Conservation (phyloP, 2,113 vertebrate species). For the Hystrix brachyura region DNA sequence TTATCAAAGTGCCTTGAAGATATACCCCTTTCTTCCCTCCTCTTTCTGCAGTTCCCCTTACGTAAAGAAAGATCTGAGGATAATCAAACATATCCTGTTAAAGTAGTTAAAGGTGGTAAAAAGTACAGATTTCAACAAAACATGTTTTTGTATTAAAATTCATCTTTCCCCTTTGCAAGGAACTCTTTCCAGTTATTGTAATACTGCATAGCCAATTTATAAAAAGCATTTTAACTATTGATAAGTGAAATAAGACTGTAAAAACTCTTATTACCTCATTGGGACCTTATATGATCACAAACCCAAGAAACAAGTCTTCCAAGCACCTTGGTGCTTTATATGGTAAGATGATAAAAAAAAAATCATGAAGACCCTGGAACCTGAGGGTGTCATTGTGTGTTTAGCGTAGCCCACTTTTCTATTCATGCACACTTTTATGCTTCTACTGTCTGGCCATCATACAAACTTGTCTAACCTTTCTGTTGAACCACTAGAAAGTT, state of each 20-base stretch:
- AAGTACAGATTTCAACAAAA: neutral
- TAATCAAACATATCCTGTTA: neutral
- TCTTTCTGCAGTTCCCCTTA: neutral
- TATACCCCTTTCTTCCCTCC: neutral
- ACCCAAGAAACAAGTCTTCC: constrained; percentile 18
- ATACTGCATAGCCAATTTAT: neutral
- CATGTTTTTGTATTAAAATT: constrained; percentile 36
- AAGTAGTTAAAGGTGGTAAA: neutral
- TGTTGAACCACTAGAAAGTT: no score
- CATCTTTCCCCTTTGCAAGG: constrained; percentile 61
- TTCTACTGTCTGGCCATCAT: neutral
- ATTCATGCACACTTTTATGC: neutral
- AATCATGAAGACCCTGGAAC: constrained; percentile 43
- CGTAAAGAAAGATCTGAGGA: neutral
- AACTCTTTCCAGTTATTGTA: constrained; percentile 61
- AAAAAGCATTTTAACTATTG: neutral
- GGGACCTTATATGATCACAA: constrained; percentile 1
- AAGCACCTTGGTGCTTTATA: neutral
- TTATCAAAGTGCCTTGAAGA: constrained; percentile 30
- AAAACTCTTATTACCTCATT: constrained; percentile 62
- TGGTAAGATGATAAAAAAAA: constrained; percentile 47
- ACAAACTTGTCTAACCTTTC: constrained; percentile 10
- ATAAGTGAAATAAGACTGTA: constrained; percentile 58
- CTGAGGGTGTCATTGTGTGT: neutral
- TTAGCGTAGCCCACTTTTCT: constrained; percentile 20